These are phyloP conservation scores for Austrofundulus limnaeus DNA, from an alignment of 2,113 vertebrate species.

Conservation along the genomic window DNA sequence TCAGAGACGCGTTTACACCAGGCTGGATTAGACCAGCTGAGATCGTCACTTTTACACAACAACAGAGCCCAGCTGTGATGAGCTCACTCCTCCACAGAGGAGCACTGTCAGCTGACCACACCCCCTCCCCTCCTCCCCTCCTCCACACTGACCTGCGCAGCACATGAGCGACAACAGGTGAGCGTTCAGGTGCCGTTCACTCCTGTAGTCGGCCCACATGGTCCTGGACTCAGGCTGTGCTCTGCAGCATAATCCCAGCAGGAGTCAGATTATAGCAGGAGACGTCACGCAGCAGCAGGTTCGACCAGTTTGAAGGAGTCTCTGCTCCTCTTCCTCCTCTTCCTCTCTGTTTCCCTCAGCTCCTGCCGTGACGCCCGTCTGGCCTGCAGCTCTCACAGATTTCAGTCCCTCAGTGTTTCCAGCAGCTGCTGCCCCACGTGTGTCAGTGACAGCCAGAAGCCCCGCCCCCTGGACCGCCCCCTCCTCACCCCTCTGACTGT, in stretches of 20 bases:
- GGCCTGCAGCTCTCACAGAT: conserved; percentile 10
- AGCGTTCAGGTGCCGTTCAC: conserved; percentile 83
- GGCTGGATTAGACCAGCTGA: not conserved
- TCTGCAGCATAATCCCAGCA: conserved; percentile 41
- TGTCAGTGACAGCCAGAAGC: conserved; percentile 43
- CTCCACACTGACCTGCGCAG: conserved; percentile 91
- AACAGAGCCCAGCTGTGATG: not conserved
- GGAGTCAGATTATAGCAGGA: conserved; percentile 28
- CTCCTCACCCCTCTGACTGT: not conserved
- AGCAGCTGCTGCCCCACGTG: conserved; percentile 59
- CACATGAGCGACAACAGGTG: conserved; percentile 93
- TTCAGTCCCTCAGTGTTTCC: conserved; percentile 21
- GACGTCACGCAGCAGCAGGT: conserved; percentile 25
- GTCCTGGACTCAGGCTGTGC: conserved; percentile 14
- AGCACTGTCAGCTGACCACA: no score
- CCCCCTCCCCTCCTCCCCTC: no score
- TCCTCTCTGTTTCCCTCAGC: conserved; percentile 22
- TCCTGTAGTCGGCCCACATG: conserved; percentile 81
- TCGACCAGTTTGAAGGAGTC: not conserved
- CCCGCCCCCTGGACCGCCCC: no score
- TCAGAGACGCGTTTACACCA: not conserved
- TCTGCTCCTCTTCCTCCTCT: not conserved
- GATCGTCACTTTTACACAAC: not conserved
- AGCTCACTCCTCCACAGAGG: conserved; percentile 42
- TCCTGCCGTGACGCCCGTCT: conserved; percentile 58